Percentiles rank a stretch among this genome's conserved stretches.
Conservation (phyloP, 2,113 vertebrate species). For the Ibidorhyncha struthersii region DNA sequence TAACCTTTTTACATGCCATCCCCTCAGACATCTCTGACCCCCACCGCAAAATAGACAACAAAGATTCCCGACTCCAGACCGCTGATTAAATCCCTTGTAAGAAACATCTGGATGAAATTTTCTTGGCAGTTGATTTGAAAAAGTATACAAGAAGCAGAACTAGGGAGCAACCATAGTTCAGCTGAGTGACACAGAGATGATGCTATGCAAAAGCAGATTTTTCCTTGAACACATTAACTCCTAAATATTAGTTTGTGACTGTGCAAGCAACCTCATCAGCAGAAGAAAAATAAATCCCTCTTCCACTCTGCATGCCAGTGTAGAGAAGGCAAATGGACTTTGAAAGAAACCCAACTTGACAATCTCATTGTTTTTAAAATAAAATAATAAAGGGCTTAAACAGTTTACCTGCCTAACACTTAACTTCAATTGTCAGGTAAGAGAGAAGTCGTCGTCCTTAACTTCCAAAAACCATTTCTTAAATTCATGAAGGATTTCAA, state of each 20-base stretch:
- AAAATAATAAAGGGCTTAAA: neutral
- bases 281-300: neutral
- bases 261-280: neutral
- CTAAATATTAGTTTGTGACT: constrained; percentile 9
- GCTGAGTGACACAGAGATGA: constrained; percentile 20
- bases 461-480: neutral
- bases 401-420: neutral
- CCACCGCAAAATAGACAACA: neutral
- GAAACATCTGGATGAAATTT: constrained; percentile 59
- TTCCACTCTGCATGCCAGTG: neutral
- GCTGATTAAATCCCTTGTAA: constrained; percentile 14
- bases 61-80: neutral
- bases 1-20: constrained; percentile 18
- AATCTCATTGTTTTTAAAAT: neutral
- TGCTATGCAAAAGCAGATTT: constrained; percentile 36
- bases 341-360: neutral
- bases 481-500: neutral
- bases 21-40: neutral
- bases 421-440: neutral
- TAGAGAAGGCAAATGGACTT: neutral
- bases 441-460: neutral
- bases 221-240: neutral
- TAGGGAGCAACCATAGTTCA: constrained; percentile 44
- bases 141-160: constrained; percentile 43
- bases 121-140: constrained; percentile 44